phyloP scores from a whole-genome alignment of 2,888 invertebrate genomes.

The Chloromyia formosa region DNA sequence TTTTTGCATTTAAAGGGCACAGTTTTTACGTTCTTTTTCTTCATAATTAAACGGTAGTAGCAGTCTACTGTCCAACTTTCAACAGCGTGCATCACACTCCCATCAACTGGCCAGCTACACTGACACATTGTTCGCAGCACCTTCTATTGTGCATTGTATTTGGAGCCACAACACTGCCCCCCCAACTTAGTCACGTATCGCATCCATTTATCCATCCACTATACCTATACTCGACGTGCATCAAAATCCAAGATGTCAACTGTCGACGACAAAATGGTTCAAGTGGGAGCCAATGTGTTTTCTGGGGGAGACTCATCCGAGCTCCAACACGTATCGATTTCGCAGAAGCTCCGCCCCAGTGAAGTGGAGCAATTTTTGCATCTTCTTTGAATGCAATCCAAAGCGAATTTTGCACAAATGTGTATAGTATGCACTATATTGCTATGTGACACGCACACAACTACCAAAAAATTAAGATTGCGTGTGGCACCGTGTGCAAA shows the following conservation, averaged over 20 bases:
- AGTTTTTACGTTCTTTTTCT: too few species aligned
- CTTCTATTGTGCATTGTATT: not conserved
- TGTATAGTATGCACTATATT: too few species aligned
- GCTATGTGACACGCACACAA: too few species aligned
- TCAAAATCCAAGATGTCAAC: slow-evolving; percentile 40
- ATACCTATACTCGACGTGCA: not conserved
- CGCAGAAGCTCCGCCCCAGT: slow-evolving; percentile 20
- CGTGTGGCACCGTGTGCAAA: too few species aligned
- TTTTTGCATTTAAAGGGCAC: too few species aligned
- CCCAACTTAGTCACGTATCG: not conserved
- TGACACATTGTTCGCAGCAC: too few species aligned
- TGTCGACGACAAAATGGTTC: slow-evolving; percentile 36
- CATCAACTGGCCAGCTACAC: too few species aligned
- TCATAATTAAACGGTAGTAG: too few species aligned
- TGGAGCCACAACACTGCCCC: not conserved
- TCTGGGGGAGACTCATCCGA: slow-evolving; percentile 4
- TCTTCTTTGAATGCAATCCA: not conserved
- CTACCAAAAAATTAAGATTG: too few species aligned
- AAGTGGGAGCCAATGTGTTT: slow-evolving; percentile 13
- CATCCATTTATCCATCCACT: not conserved
- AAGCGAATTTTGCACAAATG: not conserved
- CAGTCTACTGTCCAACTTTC: too few species aligned
- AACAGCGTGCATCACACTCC: too few species aligned
- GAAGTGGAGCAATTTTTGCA: slow-evolving; percentile 14
- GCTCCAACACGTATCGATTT: slow-evolving; percentile 28